phyloP scores from a whole-genome alignment of 2,888 invertebrate species.

The Amiota communis region DNA sequence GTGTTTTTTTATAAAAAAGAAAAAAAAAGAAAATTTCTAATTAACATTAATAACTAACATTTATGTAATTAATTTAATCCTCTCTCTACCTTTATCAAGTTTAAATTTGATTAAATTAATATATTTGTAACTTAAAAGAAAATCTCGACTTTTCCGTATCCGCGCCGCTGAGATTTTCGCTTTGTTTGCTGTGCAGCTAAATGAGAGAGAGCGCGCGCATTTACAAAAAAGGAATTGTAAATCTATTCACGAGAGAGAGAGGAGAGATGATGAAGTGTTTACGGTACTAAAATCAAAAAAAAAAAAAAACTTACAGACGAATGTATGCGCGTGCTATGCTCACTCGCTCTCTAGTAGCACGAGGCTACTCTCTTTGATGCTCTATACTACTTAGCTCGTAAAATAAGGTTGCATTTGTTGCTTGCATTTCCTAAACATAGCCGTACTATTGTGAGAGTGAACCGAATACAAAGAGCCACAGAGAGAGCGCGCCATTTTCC shows the following conservation, averaged over 20 bases:
- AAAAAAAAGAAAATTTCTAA: background rate
- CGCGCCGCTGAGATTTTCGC: slow-evolving; percentile 10
- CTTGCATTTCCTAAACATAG: slow-evolving; percentile 64
- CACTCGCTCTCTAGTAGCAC: background rate
- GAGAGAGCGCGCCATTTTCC: slow-evolving; percentile 65
- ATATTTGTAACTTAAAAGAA: background rate
- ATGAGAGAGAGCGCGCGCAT: background rate
- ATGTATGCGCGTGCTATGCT: background rate
- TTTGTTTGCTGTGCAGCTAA: slow-evolving; percentile 13
- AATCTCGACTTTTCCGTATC: background rate
- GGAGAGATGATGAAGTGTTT: background rate
- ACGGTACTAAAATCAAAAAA: no score
- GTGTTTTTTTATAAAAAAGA: background rate
- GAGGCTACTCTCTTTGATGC: background rate
- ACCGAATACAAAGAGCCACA: slow-evolving; percentile 65
- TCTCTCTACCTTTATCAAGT: no score
- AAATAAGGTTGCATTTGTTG: slow-evolving; percentile 37
- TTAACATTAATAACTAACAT: no score
- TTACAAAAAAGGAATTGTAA: slow-evolving; percentile 26
- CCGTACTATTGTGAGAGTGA: slow-evolving; percentile 32
- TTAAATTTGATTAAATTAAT: background rate
- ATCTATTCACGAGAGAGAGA: background rate
- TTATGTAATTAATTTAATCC: no score
- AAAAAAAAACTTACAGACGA: no score
- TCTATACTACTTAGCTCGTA: background rate